Percentiles rank a stretch among this genome's conserved stretches.
Conservation (phyloP, 2,113 vertebrate species). For the Sceloporus undulatus region DNA sequence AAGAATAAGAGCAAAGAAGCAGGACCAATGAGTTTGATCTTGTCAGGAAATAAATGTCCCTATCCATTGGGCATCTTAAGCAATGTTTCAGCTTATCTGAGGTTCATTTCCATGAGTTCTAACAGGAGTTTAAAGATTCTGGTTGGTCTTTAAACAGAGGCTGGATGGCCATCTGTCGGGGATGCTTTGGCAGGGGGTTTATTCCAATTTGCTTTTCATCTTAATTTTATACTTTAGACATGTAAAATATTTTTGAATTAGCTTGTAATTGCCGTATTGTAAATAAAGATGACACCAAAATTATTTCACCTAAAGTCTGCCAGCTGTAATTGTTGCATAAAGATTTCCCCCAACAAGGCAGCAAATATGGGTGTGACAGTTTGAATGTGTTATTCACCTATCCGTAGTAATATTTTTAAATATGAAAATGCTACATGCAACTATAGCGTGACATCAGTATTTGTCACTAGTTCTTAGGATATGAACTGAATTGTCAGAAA, state of each 20-base stretch:
- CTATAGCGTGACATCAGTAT: too few relatives aligned
- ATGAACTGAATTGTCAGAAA: background rate
- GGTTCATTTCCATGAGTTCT: background rate
- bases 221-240: background rate
- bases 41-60: background rate
- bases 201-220: background rate
- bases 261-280: background rate
- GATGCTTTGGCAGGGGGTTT: background rate
- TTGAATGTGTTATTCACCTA: background rate
- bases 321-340: background rate
- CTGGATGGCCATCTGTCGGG: too few relatives aligned
- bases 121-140: background rate
- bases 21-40: background rate
- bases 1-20: background rate
- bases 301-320: background rate
- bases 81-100: background rate
- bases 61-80: background rate
- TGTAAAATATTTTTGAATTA: slow-evolving; percentile 43
- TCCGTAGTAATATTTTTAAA: background rate
- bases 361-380: background rate
- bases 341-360: background rate
- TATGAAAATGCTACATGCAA: background rate
- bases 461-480: background rate
- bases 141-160: too few relatives aligned
- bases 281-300: slow-evolving; percentile 14